Evolutionary conservation across 1,140 invertebrate genomes (phyloP).

Genomic region (Drosophila mojavensis): DNA sequence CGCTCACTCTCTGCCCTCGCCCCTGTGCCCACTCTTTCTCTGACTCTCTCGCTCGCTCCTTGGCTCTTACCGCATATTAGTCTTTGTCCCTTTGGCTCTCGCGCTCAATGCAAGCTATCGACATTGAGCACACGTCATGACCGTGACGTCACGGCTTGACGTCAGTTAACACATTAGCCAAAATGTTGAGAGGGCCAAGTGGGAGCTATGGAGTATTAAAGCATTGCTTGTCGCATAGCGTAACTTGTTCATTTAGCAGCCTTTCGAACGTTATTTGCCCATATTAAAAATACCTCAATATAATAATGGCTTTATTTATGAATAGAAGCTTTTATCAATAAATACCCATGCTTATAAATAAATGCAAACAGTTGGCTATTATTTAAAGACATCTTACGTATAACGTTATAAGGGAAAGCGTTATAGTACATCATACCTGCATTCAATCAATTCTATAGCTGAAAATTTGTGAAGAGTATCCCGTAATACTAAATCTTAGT

Average conservation of each 20-base stretch:
- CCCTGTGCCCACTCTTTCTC: background rate
- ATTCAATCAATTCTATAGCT: too few species aligned
- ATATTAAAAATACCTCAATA: constrained; percentile 9
- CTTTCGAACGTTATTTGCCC: too few species aligned
- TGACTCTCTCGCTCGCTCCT: background rate
- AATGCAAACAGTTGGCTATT: background rate
- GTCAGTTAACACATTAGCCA: constrained; percentile 52
- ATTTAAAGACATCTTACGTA: background rate
- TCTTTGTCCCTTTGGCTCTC: background rate
- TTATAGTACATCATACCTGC: too few species aligned
- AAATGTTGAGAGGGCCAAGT: constrained; percentile 12
- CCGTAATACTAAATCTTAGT: too few species aligned
- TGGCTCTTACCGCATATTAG: background rate
- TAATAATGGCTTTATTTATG: background rate
- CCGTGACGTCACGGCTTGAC: constrained; percentile 69
- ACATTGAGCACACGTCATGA: constrained; percentile 55
- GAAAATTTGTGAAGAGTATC: too few species aligned
- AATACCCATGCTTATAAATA: background rate
- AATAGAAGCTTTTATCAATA: background rate
- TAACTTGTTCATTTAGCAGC: background rate
- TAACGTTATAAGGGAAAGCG: background rate
- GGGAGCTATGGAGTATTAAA: constrained; percentile 20
- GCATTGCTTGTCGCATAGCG: background rate
- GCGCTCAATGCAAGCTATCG: constrained; percentile 6
- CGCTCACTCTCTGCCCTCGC: background rate